Evolutionary conservation across 2,113 vertebrate genomes (phyloP), one percentile per base, ranked within the genome.

Genomic region (Tamias sibiricus): DNA sequence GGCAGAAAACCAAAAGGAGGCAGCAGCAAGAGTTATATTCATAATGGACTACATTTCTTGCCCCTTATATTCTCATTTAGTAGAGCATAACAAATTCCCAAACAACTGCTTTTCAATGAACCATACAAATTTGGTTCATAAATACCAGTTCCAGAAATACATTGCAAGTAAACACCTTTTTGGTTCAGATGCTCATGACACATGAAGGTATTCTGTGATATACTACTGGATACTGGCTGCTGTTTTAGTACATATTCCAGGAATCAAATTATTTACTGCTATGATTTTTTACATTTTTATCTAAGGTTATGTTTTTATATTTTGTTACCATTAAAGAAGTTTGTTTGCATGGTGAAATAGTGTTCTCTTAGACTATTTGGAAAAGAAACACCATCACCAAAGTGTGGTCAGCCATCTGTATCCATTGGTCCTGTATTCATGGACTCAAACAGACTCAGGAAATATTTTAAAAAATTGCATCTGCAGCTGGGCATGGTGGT

Each of bases 61-160:
- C 40, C 59, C 86, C 95, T 97, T 94, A 90, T 90, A 97, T 97
- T 97, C 57, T 94, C 79, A 93, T 90, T 94, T 98, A 97, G 79
- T 95, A 96, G 82, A 97, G 81, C 57, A 92, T 52, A 97, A 97
- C 93, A 97, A 97, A 97, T 98, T 84, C 86, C 75, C 68, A 93
- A 96, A 97, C 79, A 94, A 92, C 64, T 86, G 37, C 84, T 98
- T 98, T 97, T 98, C 87, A 97, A 90, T 97, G 92, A 97, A 97
- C 86, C 91, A 84, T 80, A 84, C 87, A 20, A 79, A 97, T 97
- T 98, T 96, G 95, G 81, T 94, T 97, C 94, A 95, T 90, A 97
- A 97, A 98, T 97, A 80, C n/a, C 89, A n/a, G 28, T 97, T 98
- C 96, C 84, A 97, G 98, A 98, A 98, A 98, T 97, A 96, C 72